Evolutionary conservation across 2,888 invertebrate genomes (phyloP).

Genomic region (Agrotis clavis): DNA sequence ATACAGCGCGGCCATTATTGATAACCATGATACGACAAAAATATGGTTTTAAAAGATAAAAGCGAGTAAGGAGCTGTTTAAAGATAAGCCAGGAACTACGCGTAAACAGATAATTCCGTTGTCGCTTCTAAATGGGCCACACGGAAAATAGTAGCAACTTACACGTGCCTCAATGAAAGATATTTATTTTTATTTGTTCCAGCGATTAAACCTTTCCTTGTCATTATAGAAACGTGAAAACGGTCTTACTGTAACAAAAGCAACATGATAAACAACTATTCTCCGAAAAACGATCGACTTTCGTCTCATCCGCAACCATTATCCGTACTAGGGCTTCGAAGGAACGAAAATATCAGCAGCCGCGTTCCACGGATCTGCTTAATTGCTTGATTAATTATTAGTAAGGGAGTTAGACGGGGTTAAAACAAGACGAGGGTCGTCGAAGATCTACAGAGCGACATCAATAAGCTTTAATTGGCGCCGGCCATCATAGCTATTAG

Average conservation of each 20-base stretch:
- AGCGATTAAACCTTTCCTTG: background rate
- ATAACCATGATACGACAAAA: constrained; percentile 44
- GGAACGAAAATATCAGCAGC: constrained; percentile 77
- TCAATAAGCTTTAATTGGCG: constrained; percentile 89
- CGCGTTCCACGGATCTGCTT: constrained; percentile 77
- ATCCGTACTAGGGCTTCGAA: constrained; percentile 53
- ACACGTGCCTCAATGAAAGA: background rate
- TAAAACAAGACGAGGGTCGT: constrained; percentile 88
- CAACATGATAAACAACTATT: constrained; percentile 5
- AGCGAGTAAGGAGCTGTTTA: background rate
- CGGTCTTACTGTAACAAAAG: background rate
- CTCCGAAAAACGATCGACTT: background rate
- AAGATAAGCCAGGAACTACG: constrained; percentile 13
- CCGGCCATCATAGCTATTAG: constrained; percentile 87
- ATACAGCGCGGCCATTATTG: constrained; percentile 21
- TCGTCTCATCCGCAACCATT: constrained; percentile 10
- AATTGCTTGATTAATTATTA: constrained; percentile 91
- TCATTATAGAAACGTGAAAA: background rate
- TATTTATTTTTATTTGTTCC: background rate
- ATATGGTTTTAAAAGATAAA: constrained; percentile 15
- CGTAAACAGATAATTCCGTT: background rate
- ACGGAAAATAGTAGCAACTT: background rate
- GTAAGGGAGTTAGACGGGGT: constrained; percentile 84
- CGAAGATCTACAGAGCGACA: constrained; percentile 85
- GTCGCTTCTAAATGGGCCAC: background rate